Base-by-base conservation (phyloP, 2,797 vertebrate species). In the Semotilus atromaculatus region DNA sequence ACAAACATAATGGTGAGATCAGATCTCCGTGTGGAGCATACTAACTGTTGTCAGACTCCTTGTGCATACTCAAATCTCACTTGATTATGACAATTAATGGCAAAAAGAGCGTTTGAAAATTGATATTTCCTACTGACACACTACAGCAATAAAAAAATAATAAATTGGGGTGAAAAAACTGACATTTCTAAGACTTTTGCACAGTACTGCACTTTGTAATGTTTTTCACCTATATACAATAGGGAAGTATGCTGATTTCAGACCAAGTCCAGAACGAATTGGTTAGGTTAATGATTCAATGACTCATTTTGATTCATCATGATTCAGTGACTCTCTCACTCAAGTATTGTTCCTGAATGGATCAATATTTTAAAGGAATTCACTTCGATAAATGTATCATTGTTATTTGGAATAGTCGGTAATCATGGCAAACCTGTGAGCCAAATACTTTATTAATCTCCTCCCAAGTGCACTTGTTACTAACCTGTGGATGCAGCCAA, bases 401-500 rank as follows among this genome's bases (percentile, higher is more conserved):
- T 31, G 60, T 31, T 29, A 6, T 51, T 31, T 2, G 7, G 60
- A 80, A 51, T 34, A 51, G 9, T 51, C 21, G 2, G 7, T 67
- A 77, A 77, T 55, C 43, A 53, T 68, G 14, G 4, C 2, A 34
- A 66, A 68, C 64, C 43, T 38, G 7, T 67, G 29, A 51, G 78
- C 31, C 21, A 26, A 51, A 26, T 67, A 67, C 38, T 53, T 40
- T 9, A 34, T 45, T 70, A 70, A 58, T 70, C 13, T 38, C 70
- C 26, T 84, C 31, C n/a, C 45, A 76, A 53, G 19, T 40, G 19
- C 11, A 4, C 72, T 55, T 40, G 60, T 70, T 43, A 45, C 38
- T 64, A 79, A 66, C 40, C 40, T 78, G 58, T 78, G n/a, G 51
- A 38, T 58, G 34, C 9, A 31, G 68, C 19, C 51, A 79, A 48